Percentiles rank a stretch among this genome's conserved stretches.
phyloP scores from a whole-genome alignment of 2,888 invertebrate species.

The Drosophila ezoana region DNA sequence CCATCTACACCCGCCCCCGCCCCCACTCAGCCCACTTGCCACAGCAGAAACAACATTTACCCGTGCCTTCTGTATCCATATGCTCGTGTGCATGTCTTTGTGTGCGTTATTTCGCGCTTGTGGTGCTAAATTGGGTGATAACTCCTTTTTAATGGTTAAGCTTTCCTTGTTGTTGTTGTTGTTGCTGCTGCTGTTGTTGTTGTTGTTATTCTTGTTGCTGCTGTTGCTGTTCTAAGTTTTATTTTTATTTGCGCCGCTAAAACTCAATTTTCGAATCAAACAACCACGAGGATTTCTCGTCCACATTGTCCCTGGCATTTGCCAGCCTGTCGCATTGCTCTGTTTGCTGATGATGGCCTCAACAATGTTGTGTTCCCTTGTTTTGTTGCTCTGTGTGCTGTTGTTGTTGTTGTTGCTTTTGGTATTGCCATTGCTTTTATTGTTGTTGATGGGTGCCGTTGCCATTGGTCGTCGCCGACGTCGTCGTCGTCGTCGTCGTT shows the following conservation, averaged over 20 bases:
- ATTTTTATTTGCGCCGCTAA: conserved; percentile 79
- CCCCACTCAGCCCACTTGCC: not conserved
- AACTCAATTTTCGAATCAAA: conserved; percentile 81
- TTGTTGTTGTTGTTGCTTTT: conserved; percentile 25
- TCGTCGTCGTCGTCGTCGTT: conserved; percentile 65
- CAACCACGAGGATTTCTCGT: conserved; percentile 75
- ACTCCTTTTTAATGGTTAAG: conserved; percentile 75
- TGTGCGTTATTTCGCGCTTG: conserved; percentile 75
- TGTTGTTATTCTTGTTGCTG: conserved; percentile 42
- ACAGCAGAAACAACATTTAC: conserved; percentile 16
- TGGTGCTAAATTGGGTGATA: conserved; percentile 77
- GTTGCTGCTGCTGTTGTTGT: conserved; percentile 40
- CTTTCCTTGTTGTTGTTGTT: conserved; percentile 39
- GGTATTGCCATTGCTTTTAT: conserved; percentile 49
- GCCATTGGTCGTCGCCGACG: conserved; percentile 59
- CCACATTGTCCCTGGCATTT: conserved; percentile 30
- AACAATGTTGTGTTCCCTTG: conserved; percentile 59
- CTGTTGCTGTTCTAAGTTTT: conserved; percentile 63
- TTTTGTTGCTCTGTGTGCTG: conserved; percentile 25
- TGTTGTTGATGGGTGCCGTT: conserved; percentile 54
- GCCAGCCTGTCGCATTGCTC: conserved; percentile 43
- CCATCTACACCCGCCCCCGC: not conserved
- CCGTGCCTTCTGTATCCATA: conserved; percentile 32
- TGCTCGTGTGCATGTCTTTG: conserved; percentile 85
- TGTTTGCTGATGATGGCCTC: conserved; percentile 66